Evolutionary conservation across 1,140 invertebrate species (phyloP).

Genomic region (Achroia grisella): DNA sequence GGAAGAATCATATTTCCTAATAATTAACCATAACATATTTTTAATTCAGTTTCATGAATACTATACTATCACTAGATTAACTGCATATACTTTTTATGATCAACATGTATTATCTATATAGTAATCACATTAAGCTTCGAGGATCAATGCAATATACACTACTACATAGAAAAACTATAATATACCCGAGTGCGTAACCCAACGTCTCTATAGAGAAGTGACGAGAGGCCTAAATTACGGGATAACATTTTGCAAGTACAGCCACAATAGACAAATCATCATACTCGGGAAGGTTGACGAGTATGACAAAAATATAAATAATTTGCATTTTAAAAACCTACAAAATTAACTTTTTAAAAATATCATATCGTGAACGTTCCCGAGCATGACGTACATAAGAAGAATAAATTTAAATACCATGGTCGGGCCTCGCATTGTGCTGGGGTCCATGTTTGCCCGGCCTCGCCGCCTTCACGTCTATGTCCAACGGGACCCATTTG

Average conservation of each 20-base stretch:
- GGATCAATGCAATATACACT: no score
- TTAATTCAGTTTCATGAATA: no score
- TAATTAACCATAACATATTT: no score
- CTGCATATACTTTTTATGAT: no score
- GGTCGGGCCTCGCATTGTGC: constrained; percentile 34
- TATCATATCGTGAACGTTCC: no score
- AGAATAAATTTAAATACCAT: constrained; percentile 31
- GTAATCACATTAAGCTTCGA: no score
- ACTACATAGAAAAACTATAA: background rate
- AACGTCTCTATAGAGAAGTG: constrained; percentile 24
- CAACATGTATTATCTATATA: no score
- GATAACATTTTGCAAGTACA: background rate
- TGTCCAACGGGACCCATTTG: constrained; percentile 59
- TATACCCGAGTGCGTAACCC: constrained; percentile 47
- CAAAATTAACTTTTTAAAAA: no score
- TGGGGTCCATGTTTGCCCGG: constrained; percentile 44
- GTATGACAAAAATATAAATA: background rate
- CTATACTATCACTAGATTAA: no score
- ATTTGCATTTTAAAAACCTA: no score
- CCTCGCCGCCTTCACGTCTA: constrained; percentile 52
- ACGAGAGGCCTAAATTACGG: constrained; percentile 38
- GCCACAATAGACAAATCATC: background rate
- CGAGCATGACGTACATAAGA: no score
- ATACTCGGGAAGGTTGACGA: background rate
- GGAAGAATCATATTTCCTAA: no score